phyloP scores from a whole-genome alignment of 2,888 invertebrate species.

The Beris morrisii region DNA sequence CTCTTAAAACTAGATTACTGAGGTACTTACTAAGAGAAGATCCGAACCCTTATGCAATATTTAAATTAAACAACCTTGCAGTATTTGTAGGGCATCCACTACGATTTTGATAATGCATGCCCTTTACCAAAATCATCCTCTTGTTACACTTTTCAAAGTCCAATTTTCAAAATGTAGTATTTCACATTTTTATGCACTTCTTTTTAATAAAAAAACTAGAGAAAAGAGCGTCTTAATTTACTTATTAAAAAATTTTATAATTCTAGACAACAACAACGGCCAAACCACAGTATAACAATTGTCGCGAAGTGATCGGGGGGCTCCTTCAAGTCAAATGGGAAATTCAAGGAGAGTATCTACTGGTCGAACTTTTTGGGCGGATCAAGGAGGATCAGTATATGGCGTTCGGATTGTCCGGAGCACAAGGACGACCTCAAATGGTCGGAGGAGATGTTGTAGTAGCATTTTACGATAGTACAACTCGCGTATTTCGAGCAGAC shows the following conservation, averaged over 20 bases:
- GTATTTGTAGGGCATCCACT: no score
- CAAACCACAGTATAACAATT: conserved; percentile 71
- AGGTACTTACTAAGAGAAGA: no score
- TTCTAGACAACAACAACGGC: conserved; percentile 79
- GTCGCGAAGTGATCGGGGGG: conserved; percentile 80
- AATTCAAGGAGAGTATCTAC: conserved; percentile 71
- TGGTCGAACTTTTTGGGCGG: conserved; percentile 76
- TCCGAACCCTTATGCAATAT: no score
- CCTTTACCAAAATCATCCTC: no score
- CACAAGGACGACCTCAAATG: conserved; percentile 74
- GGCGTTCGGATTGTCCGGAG: conserved; percentile 83
- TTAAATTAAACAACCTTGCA: no score
- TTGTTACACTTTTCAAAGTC: no score
- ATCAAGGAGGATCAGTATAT: conserved; percentile 84
- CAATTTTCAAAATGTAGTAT: no score
- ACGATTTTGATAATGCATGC: no score
- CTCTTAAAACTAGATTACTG: no score
- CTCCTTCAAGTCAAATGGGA: conserved; percentile 88
- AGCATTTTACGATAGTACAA: conserved; percentile 68
- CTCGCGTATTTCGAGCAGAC: conserved; percentile 68
- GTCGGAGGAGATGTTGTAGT: conserved; percentile 81
- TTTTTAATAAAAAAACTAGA: no score
- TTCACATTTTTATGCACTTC: no score
- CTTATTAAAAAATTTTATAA: conserved; percentile 33
- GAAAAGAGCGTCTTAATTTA: no score